Evolutionary conservation across 1,140 invertebrate genomes (phyloP).

Genomic region (Maconellicoccus hirsutus): DNA sequence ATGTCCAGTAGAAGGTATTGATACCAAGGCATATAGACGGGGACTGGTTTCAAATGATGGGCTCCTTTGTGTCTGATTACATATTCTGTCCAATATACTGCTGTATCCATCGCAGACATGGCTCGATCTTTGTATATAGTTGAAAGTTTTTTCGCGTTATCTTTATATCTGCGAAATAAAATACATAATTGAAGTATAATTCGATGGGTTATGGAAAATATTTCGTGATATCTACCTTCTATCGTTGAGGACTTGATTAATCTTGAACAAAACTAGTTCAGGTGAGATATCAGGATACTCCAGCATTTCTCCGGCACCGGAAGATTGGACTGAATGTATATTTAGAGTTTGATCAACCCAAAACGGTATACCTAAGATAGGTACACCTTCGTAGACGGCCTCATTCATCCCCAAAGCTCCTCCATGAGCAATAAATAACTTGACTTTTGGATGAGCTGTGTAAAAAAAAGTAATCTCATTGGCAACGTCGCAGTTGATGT

Average conservation of each 20-base stretch:
- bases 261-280: background rate
- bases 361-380: conserved; percentile 41
- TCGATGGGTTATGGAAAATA: background rate
- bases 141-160: conserved; percentile 28
- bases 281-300: background rate
- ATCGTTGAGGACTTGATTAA: conserved; percentile 7
- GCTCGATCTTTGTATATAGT: conserved; percentile 31
- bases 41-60: conserved; percentile 29
- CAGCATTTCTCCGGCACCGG: background rate
- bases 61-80: conserved; percentile 32
- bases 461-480: background rate
- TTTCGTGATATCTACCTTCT: background rate
- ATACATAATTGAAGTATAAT: too few relatives aligned
- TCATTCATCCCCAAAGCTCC: conserved; percentile 40
- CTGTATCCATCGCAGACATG: conserved; percentile 30
- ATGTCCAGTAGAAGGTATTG: conserved; percentile 31
- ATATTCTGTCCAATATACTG: conserved; percentile 35
- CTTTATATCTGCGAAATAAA: conserved; percentile 25
- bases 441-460: conserved; percentile 36
- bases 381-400: conserved; percentile 40
- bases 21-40: conserved; percentile 29
- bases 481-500: too few relatives aligned
- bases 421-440: conserved; percentile 40
- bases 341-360: conserved; percentile 48
- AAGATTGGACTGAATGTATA: background rate